Conservation (phyloP, 1,140 invertebrate genomes). For the Drosophila kanapiae region DNA sequence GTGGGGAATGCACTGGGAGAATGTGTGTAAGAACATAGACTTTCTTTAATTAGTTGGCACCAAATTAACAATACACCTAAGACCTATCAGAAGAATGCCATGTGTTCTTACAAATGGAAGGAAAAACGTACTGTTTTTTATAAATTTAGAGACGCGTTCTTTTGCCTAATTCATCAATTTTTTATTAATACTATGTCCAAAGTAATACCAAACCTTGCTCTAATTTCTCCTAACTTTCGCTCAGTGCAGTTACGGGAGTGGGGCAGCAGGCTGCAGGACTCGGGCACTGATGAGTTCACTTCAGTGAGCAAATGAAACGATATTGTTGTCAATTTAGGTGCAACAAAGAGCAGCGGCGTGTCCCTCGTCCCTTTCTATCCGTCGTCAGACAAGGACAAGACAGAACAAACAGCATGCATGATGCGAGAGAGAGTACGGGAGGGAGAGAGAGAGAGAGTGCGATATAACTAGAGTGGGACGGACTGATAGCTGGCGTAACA, state of each 20-base stretch:
- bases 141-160: no score
- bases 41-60: no score
- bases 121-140: no score
- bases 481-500: constrained; percentile 32
- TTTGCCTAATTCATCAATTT: neutral
- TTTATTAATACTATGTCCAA: neutral
- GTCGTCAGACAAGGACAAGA: constrained; percentile 54
- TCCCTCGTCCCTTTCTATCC: neutral
- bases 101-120: no score
- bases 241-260: neutral
- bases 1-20: constrained; percentile 4
- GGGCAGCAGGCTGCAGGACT: constrained; percentile 37
- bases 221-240: neutral
- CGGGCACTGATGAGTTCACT: constrained; percentile 79
- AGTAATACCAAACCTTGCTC: neutral
- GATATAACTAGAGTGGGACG: neutral
- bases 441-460: constrained; percentile 3
- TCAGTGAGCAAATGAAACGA: constrained; percentile 83
- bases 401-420: constrained; percentile 79
- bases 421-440: constrained; percentile 42
- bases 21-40: no score
- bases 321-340: constrained; percentile 84
- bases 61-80: no score
- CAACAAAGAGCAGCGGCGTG: constrained; percentile 76
- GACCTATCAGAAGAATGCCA: no score